Evolutionary conservation across 2,113 vertebrate species (phyloP), one percentile per base, ranked within the genome.

Genomic region (Herpetotheres cachinnans): DNA sequence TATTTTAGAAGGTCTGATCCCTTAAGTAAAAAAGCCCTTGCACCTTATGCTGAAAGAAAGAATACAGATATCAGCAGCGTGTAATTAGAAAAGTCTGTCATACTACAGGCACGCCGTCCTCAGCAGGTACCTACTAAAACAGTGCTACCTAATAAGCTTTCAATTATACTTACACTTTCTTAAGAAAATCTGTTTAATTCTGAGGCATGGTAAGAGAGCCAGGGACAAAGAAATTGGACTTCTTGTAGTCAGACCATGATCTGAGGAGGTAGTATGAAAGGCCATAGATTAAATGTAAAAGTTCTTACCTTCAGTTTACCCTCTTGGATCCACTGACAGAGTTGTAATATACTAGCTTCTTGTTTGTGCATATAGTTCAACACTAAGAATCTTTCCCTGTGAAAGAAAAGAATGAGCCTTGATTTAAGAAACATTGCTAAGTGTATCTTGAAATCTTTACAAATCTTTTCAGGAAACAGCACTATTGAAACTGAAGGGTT

Each of bases 351-450:
- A 26, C 98, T 96, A 52, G 98, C 96, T 22, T 98, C 98, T 58
- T 98, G 97, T 97, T 99, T 98, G 94, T 98, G 98, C 97, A 97
- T 98, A 82, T 99, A 99, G 95, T 98, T 98, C 25, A 99, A 95
- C 50, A 99, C 98, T 29, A 98, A 84, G 93, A 99, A 99, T 82
- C 99, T 98, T 89, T 99, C 99, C 93, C 99, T 99, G 82, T 52
- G 36, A 90, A 86, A 86, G 55, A 97, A 90, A 86, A 95, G 59
- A 96, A 97, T 12, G 29, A 78, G 56, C 49, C 92, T 84, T 80
- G 34, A 82, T 87, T 36, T 90, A 80, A 82, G 38, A 94, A 72
- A 67, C 17, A 2, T 4, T 29, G 24, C 16, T 71, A 65, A 90
- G 61, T 24, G 8, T 58, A 61, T 81, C 96, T 71, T 44, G 61